Base-by-base conservation (phyloP, 2,797 vertebrate species). In the Manis pentadactyla region DNA sequence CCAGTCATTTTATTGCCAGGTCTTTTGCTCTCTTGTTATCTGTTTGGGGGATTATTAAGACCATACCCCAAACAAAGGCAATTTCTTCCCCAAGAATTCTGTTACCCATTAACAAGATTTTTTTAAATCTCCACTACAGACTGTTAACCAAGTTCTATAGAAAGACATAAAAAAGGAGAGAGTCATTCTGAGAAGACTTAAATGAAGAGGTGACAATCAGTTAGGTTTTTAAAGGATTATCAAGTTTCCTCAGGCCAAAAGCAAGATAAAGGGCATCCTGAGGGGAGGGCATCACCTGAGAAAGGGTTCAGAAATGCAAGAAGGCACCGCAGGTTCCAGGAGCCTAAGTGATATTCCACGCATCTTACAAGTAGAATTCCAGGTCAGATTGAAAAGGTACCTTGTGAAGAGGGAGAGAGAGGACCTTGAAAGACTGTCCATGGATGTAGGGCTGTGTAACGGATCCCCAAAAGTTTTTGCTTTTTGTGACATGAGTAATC, bases 51-150 rank as follows among this genome's bases (percentile, higher is more conserved):
- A 81, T 31, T 46, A 55, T 84, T 27, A 73, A 91, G 21, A 88
- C 12, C 18, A 61, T 94, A 85, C 55, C 31, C 37, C 59, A 77
- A 84, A 91, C 37, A 79, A 84, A 84, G 34, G 15, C 29, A 74
- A 85, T 64, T 90, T 93, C 64, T 95, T 94, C 6, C 31, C 4
- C 37, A 93, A 88, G 11, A 75, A 14, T 82, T 75, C 42, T 31
- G 14, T 73, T 90, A 61, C 5, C 19, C 61, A 5, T 66, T 85
- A 82, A 71, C 93, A 25, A 87, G 37, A 71, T 90, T 34, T 71
- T 29, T 23, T 31, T 18, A 17, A 51, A 9, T 23, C 7, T 64
- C 29, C 66, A 64, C 23, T 73, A 31, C 31, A 88, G 49, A 87
- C 49, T 90, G 59, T 61, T 81, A 77, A 37, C 17, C 9, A 82